Evolutionary conservation across 2,797 vertebrate genomes (phyloP).

Genomic region (Cichlasoma orientale): DNA sequence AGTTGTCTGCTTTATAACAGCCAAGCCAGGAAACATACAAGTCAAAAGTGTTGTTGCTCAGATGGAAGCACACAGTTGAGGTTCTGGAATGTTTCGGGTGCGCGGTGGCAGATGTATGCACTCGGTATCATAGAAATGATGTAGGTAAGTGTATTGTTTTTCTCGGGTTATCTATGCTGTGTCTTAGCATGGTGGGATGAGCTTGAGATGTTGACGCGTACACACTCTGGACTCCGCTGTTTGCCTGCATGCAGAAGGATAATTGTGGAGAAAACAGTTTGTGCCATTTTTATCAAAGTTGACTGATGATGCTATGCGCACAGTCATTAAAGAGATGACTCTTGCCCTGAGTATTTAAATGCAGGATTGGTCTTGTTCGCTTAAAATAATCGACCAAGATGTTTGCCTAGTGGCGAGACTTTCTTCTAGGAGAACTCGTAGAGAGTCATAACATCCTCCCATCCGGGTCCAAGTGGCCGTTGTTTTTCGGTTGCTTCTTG

Average conservation of each 20-base stretch:
- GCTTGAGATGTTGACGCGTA: not conserved
- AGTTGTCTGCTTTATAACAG: too few relatives aligned
- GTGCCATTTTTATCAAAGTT: not conserved
- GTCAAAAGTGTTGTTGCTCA: not conserved
- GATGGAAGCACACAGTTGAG: not conserved
- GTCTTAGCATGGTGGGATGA: not conserved
- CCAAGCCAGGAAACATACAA: not conserved
- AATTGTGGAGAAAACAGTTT: not conserved
- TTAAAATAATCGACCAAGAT: not conserved
- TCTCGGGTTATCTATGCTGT: not conserved
- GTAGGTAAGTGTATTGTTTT: not conserved
- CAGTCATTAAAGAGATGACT: not conserved
- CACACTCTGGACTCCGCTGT: not conserved
- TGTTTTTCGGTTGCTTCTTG: conserved; percentile 27
- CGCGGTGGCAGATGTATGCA: not conserved
- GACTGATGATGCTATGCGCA: not conserved
- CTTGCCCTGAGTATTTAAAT: not conserved
- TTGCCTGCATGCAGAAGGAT: not conserved
- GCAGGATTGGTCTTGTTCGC: not conserved
- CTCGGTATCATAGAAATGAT: not conserved
- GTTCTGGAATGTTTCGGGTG: not conserved
- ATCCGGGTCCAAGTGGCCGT: conserved; percentile 1
- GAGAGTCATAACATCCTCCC: not conserved
- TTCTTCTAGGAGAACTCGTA: not conserved
- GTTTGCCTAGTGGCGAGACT: not conserved